phyloP scores from a whole-genome alignment of 2,888 invertebrate species.

The Anorthoa munda region DNA sequence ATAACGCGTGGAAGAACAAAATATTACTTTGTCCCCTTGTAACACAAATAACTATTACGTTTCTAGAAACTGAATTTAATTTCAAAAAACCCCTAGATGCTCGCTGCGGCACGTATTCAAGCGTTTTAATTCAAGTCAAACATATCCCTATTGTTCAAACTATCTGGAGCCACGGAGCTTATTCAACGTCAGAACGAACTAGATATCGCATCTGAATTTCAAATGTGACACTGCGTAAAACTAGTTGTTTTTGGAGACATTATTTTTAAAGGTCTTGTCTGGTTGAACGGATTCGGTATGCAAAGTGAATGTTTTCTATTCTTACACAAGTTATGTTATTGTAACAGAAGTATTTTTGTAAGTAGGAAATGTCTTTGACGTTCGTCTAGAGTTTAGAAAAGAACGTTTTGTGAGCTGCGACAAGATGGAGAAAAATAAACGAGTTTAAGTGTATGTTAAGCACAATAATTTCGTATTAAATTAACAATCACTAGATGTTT shows the following conservation, averaged over 20 bases:
- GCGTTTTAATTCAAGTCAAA: slow-evolving; percentile 60
- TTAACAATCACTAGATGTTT: background rate
- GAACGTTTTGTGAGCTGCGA: background rate
- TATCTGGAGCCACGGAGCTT: slow-evolving; percentile 57
- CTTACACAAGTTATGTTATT: slow-evolving; percentile 1
- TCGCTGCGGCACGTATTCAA: slow-evolving; percentile 53
- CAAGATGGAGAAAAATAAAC: background rate
- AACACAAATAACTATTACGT: too few relatives aligned
- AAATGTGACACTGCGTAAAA: slow-evolving; percentile 66
- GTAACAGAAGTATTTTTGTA: background rate
- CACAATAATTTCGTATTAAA: background rate
- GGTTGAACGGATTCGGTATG: slow-evolving; percentile 20
- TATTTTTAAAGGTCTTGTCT: slow-evolving; percentile 48
- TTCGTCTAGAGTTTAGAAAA: background rate
- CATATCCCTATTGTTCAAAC: slow-evolving; percentile 55
- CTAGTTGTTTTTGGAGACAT: slow-evolving; percentile 52
- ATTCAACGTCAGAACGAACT: slow-evolving; percentile 63
- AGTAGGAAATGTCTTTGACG: background rate
- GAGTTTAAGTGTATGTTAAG: background rate
- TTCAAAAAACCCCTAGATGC: slow-evolving; percentile 47
- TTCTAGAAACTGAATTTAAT: slow-evolving; percentile 17
- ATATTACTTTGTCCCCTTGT: too few relatives aligned
- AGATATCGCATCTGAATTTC: slow-evolving; percentile 70
- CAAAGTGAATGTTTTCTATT: slow-evolving; percentile 16
- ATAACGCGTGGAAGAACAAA: too few relatives aligned